Base-by-base conservation (phyloP, 2,113 vertebrate genomes). In the Heterotis niloticus region DNA sequence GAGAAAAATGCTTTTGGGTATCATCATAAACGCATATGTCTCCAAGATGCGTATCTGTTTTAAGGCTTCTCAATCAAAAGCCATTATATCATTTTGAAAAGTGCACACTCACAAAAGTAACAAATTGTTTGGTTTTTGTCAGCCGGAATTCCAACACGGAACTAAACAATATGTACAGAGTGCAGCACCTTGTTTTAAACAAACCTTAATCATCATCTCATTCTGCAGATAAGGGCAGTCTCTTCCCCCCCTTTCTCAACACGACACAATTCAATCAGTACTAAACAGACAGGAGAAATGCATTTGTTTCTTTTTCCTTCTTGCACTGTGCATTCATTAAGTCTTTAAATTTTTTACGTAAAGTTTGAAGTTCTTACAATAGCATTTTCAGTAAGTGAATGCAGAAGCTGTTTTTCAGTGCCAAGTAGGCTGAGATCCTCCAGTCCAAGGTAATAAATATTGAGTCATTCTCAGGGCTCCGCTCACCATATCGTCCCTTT, bases 1-100 rank as follows among this genome's bases (percentile, higher is more conserved):
- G 92, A 94, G 94, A 95, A 94, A 96, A 96, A 96, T 95, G 92
- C 91, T 94, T 82, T 94, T 91, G 93, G 93, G 93, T 94, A 94
- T 94, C 94, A 95, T 95, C 92, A 82, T 0, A 82, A 83, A 78
- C 66, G 59, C 83, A 90, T 90, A 88, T 77, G 88, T 90, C 88
- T 88, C 84, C 57, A 62, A 89, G 88, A 90, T 91, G 82, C 80
- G 86, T 86, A 87, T 88, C 84, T 81, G 78, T 79, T 44, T 76
- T 60, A 70, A 56, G 56, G 66, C 73, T 83, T 54, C 76, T 52
- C 75, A 83, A 89, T 90, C 86, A 86, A 89, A 87, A 84, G 18
- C 74, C 82, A 84, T 84, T 86, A 82, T 84, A 85, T 75, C 28
- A 66, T 66, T n/a, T 66, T 77, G 34, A 23, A 66, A 67, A 64